Base-by-base conservation (phyloP, 1,140 invertebrate species). In the Luehdorfia chinensis region DNA sequence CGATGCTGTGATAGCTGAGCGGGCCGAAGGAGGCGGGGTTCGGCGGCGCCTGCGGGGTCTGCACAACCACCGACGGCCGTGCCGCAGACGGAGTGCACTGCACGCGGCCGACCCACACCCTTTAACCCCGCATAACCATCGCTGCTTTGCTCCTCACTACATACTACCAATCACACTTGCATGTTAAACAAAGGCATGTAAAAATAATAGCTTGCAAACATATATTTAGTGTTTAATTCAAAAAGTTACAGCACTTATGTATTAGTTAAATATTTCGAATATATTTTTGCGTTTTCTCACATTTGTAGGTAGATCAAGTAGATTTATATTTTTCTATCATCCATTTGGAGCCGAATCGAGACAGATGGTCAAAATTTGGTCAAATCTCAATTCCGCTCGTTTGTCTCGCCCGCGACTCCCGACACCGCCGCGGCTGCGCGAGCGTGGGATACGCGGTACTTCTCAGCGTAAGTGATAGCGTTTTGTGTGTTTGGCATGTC, bases 1-100 rank as follows among this genome's bases (percentile, higher is more conserved):
- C 88, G 88, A 87, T 81, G 89, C 88, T 88, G 80, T 87, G 87
- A 84, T 81, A 86, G 88, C 88, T 87, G 87, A 88, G 87, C 87
- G 88, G 88, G 88, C 85, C 86, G 74, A 78, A 71, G 81, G 78
- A 83, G 76, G 81, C 84, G 87, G 87, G 84, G 87, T 63, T 80
- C 80, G 83, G 87, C 81, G 84, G 85, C 79, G 84, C 80, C 63
- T 54, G 66, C 54, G 55, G 61, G 84, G 87, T 88, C 89, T 89
- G 88, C 88, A 81, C 84, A 88, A 88, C 85, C 87, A 88, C 64
- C 59, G 65, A 66, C 47, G 50, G 66, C 65, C 62, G 67, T 60
- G 65, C 68, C 51, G 59, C 68, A 66, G 61, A 84, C 77, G 77
- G 64, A 75, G 78, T 69, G 87, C 85, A 86, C 83, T 81, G 76